Evolutionary conservation across 2,888 invertebrate species (phyloP), one percentile per base, ranked within the genome.

Genomic region (Auanema sp.): DNA sequence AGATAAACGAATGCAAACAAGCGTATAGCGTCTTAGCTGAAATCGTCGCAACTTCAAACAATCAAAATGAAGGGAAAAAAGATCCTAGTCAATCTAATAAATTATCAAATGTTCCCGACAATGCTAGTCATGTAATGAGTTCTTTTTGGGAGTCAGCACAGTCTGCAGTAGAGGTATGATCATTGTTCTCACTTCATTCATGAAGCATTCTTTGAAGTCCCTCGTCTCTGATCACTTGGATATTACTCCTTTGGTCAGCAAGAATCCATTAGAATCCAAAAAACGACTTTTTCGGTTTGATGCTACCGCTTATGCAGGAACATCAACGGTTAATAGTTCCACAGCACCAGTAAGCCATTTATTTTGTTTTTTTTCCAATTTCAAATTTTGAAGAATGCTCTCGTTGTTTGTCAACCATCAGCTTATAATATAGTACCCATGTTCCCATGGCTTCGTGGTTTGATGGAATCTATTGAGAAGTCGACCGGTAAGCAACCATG

Each of bases 381-480:
- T 18, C 50, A 14, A 58, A 21, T 53, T 24, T 54, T 16, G 25
- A 23, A 80, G 78, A 67, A 69, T 57, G 65, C 72, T 50, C 61
- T 71, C 2, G 71, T 79, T 1, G 74, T 95, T 58, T 91, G 93
- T 71, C 84, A 84, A 60, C 86, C 87, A 5, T 83, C 83, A 75
- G 88, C 89, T 5, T 84, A 84, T 75, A 87, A 87, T 72, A 85
- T 87, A 53, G 85, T 85, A 83, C 89, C 90, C 33, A 89, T 92
- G 63, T 91, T 92, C 85, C 90, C 91, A 52, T 90, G 92, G 1
- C 87, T 95, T 65, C 90, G 91, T 87, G 88, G 89, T 65, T 91
- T 94, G 76, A 90, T 92, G 69, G 89, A 90, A 60, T 91, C 93
- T 84, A 90, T 94, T 69, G 93, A 94, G 84, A 69, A 66, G 51